phyloP scores from a whole-genome alignment of 2,888 invertebrate species.

The Xylophagus ater region DNA sequence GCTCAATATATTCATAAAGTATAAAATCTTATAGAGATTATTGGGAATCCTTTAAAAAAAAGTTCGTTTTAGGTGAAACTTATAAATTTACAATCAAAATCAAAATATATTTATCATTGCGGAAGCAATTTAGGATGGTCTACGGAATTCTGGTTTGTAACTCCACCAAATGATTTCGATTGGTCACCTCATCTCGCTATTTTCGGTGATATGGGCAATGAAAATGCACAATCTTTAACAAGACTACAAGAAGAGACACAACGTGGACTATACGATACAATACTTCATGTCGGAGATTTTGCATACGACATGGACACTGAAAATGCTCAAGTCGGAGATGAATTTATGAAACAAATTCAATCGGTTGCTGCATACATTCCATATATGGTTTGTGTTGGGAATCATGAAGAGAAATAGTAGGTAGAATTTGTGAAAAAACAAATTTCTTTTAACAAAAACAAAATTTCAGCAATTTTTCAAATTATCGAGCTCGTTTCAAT shows the following conservation, averaged over 20 bases:
- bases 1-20: conserved; percentile 72
- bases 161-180: conserved; percentile 50
- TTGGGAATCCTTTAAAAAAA: too few species aligned
- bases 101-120: conserved; percentile 67
- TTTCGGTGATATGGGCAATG: conserved; percentile 90
- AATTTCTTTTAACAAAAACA: too few species aligned
- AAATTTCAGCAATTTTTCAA: conserved; percentile 78
- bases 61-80: conserved; percentile 37
- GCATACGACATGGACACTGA: conserved; percentile 86
- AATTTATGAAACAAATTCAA: conserved; percentile 87
- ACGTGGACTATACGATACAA: conserved; percentile 66
- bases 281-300: conserved; percentile 89
- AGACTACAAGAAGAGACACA: conserved; percentile 77
- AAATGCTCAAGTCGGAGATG: conserved; percentile 74
- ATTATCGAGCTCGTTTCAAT: conserved; percentile 81
- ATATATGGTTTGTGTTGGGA: conserved; percentile 88
- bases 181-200: conserved; percentile 78
- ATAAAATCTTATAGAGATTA: too few species aligned
- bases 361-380: conserved; percentile 80
- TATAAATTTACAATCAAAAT: conserved; percentile 47
- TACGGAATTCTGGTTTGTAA: conserved; percentile 60
- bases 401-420: conserved; percentile 78
- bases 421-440: too few species aligned
- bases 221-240: conserved; percentile 73
- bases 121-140: conserved; percentile 79